phyloP scores from a whole-genome alignment of 2,113 vertebrate genomes.

The Saccopteryx bilineata region DNA sequence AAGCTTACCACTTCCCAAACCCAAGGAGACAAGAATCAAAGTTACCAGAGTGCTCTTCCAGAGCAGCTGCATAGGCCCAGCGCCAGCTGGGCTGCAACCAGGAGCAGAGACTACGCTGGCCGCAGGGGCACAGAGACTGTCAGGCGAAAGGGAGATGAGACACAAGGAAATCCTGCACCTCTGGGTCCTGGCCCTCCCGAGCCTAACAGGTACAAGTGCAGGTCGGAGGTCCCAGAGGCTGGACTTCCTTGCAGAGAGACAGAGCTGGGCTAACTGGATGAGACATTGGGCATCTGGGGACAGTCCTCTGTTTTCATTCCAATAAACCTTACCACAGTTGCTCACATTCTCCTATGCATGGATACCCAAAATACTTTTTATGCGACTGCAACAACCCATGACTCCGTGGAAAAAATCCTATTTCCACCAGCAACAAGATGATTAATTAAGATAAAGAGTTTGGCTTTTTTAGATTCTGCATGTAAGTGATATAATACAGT shows the following conservation, averaged over 20 bases:
- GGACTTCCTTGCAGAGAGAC: background rate
- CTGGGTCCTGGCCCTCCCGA: background rate
- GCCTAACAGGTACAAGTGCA: background rate
- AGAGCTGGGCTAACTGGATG: background rate
- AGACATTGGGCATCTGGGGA: background rate
- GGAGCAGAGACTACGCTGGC: too few species aligned
- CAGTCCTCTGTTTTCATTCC: background rate
- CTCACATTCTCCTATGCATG: too few species aligned
- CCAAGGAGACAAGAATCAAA: too few species aligned
- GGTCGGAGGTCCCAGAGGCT: background rate
- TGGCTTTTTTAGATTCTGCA: background rate
- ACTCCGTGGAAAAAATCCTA: too few species aligned
- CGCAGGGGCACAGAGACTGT: too few species aligned
- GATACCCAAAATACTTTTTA: too few species aligned
- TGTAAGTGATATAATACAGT: background rate
- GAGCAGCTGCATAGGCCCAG: too few species aligned
- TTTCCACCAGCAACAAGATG: background rate
- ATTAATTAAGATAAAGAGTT: slow-evolving; percentile 16
- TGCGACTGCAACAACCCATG: too few species aligned
- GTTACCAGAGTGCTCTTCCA: too few species aligned
- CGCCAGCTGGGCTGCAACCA: too few species aligned
- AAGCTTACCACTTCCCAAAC: too few species aligned
- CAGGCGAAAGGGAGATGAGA: background rate
- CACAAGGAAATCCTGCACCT: background rate
- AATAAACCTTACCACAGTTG: background rate